Evolutionary conservation across 1,140 invertebrate species (phyloP).

Genomic region (Philotrypesis tridentata): DNA sequence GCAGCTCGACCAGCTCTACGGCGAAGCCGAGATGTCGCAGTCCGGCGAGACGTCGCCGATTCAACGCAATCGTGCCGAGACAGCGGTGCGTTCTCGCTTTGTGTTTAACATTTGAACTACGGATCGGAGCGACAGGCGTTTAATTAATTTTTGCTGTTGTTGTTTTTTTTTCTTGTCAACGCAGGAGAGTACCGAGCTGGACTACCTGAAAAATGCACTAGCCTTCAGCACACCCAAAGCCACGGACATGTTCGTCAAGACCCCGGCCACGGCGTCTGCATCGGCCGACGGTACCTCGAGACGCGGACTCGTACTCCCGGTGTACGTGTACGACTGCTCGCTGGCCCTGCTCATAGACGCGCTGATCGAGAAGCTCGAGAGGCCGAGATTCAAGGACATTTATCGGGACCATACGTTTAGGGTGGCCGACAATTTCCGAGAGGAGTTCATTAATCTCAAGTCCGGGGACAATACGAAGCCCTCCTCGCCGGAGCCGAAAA

Average conservation of each 20-base stretch:
- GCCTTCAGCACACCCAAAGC: slow-evolving; percentile 40
- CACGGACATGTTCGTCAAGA: slow-evolving; percentile 11
- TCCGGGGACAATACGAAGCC: slow-evolving; percentile 64
- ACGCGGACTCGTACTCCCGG: slow-evolving; percentile 74
- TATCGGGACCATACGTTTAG: slow-evolving; percentile 75
- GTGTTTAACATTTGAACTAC: no score
- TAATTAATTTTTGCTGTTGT: no score
- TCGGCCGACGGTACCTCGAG: not conserved
- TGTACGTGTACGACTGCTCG: slow-evolving; percentile 83
- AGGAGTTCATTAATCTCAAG: slow-evolving; percentile 71
- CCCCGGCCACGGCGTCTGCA: not conserved
- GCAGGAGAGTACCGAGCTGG: slow-evolving; percentile 33
- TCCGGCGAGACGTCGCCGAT: slow-evolving; percentile 22
- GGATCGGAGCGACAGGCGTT: no score
- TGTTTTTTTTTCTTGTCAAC: not conserved
- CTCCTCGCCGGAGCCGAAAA: slow-evolving; percentile 70
- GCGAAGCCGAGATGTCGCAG: not conserved
- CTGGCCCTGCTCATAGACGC: slow-evolving; percentile 76
- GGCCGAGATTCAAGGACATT: slow-evolving; percentile 70
- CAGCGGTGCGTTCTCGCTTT: slow-evolving; percentile 13
- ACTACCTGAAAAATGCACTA: slow-evolving; percentile 33
- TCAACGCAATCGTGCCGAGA: slow-evolving; percentile 65
- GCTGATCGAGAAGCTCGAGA: slow-evolving; percentile 74
- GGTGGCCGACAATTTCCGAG: slow-evolving; percentile 60
- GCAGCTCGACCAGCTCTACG: not conserved